Evolutionary conservation across 2,888 invertebrate genomes (phyloP), one percentile per base, ranked within the genome.

Genomic region (Tachina grossa): DNA sequence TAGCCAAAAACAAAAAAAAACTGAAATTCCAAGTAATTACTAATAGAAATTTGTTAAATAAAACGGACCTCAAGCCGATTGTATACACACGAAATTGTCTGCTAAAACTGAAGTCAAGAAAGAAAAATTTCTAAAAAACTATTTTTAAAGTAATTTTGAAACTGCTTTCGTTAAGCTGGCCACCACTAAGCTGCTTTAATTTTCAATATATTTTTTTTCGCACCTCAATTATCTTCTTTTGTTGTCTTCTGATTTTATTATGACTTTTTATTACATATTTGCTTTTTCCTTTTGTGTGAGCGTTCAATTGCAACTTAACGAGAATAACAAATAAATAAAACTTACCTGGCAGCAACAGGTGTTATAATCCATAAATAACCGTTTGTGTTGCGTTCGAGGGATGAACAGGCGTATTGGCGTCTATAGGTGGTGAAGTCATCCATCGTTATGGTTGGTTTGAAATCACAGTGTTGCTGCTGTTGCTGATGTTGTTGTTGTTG

Each of bases 341-440:
- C 90, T 90, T 88, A 93, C 93, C 93, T 93, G 78, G 93, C 93
- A 59, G 92, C 93, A 88, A 93, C 92, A 91, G 93, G 93, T 91
- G 93, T 93, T 88, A 92, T 87, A 69, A 93, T 91, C 93, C 93
- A 93, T 85, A 93, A 89, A 88, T 92, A 91, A 83, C 92, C 91
- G 31, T 89, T 87, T 47, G 85, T 87, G 61, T 87, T 88, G 9
- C 88, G 85, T 86, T 88, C 89, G n/a, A 71, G 53, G 45, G 82
- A 71, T 19, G 84, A 71, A 51, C 82, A 82, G 39, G 83, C 61
- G 55, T 85, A 79, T 14, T 76, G 72, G 22, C 84, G 75, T 75
- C 83, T 84, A 14, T 80, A 79, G n/a, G 77, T 74, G 22, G 63
- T 76, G 49, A 78, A 75, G 16, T 72, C 84, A 13, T 75, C 75